A percentile compares a stretch with the other conserved stretches of the same genome.
phyloP scores from a whole-genome alignment of 2,797 vertebrate species.

The Pterois miles region DNA sequence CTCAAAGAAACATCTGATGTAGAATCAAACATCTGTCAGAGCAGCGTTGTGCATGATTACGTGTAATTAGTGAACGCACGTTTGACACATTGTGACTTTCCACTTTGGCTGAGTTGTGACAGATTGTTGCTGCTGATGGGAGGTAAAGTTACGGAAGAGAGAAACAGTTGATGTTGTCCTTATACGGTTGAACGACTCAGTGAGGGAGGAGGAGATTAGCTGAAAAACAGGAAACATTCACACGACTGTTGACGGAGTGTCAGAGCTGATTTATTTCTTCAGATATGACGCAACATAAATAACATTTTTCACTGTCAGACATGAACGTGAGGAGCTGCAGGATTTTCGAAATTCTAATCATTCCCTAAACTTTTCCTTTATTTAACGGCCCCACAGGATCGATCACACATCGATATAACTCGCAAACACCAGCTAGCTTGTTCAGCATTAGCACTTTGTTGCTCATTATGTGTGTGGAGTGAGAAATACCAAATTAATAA shows the following conservation, averaged over 20 bases:
- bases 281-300: neutral
- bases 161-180: neutral
- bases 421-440: too few relatives aligned
- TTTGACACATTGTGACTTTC: too few relatives aligned
- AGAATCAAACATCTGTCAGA: constrained; percentile 7
- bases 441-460: too few relatives aligned
- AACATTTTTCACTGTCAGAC: neutral
- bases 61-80: neutral
- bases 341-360: too few relatives aligned
- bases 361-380: too few relatives aligned
- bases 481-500: too few relatives aligned
- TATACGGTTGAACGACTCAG: neutral
- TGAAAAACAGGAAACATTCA: neutral
- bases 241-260: neutral
- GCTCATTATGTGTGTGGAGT: too few relatives aligned
- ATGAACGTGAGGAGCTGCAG: neutral
- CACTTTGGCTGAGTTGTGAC: neutral
- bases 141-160: neutral
- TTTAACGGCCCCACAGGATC: too few relatives aligned
- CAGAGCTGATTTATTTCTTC: neutral
- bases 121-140: neutral
- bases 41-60: constrained; percentile 1
- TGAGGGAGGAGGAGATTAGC: neutral
- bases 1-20: neutral
- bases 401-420: too few relatives aligned